Percentiles rank a stretch among this genome's conserved stretches.
These are phyloP conservation scores for Eurois occulta DNA, from an alignment of 2,888 invertebrate species.

Conservation along the genomic window DNA sequence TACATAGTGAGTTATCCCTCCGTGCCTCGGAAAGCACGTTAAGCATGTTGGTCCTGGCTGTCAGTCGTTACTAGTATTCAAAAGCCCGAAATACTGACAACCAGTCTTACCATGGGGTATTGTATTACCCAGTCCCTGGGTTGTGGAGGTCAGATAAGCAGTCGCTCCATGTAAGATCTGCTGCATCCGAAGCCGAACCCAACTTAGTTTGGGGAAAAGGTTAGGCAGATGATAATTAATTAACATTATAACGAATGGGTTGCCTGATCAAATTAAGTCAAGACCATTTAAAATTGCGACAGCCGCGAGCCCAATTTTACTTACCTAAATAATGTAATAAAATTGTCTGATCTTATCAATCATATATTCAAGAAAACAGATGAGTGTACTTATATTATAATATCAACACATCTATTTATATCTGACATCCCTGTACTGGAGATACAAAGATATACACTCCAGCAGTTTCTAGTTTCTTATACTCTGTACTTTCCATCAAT, in stretches of 20 bases:
- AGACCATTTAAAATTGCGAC: too few relatives aligned
- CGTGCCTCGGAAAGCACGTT: neutral
- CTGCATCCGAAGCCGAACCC: neutral
- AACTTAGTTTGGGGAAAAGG: too few relatives aligned
- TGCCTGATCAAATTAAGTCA: too few relatives aligned
- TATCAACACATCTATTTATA: too few relatives aligned
- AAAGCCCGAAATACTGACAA: neutral
- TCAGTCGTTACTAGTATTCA: neutral
- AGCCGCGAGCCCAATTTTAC: too few relatives aligned
- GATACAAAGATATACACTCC: neutral
- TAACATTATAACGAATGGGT: too few relatives aligned
- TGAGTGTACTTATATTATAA: too few relatives aligned
- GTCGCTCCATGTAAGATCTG: neutral
- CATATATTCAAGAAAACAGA: too few relatives aligned
- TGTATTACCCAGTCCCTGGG: neutral
- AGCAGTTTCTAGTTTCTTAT: too few relatives aligned
- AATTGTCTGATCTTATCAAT: too few relatives aligned
- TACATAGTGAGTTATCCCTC: neutral
- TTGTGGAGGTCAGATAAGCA: neutral
- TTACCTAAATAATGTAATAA: too few relatives aligned
- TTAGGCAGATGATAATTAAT: too few relatives aligned
- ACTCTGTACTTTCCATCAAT: neutral
- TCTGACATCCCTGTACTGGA: neutral
- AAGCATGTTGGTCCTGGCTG: neutral
- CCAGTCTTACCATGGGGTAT: neutral